Conservation (phyloP, 1,140 invertebrate species). For the Brachionus rubens region DNA sequence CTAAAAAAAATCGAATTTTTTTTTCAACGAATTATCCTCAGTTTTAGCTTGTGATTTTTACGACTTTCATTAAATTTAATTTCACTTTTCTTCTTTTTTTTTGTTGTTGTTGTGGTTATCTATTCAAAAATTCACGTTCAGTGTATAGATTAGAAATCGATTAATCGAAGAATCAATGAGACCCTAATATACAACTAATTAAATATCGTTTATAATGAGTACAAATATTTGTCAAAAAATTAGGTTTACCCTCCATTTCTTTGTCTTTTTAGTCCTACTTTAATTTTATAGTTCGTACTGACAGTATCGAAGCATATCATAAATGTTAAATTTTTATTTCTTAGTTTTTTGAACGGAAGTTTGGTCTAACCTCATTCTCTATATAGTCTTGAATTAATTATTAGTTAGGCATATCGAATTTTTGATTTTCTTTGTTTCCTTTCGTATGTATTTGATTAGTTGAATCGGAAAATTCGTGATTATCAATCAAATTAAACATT, state of each 20-base stretch:
- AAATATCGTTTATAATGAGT: background rate
- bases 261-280: background rate
- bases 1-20: conserved; percentile 1
- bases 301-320: background rate
- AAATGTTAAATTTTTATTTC: background rate
- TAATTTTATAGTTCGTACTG: background rate
- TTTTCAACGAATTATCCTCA: background rate
- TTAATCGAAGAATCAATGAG: conserved; percentile 5
- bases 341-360: background rate
- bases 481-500: no score
- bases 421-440: no score
- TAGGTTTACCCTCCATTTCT: background rate
- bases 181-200: background rate
- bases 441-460: no score
- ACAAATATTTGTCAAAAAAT: conserved; percentile 8
- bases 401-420: no score
- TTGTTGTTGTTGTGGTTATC: no score
- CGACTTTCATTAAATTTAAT: conserved; percentile 26
- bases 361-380: background rate
- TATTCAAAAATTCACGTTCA: conserved; percentile 32
- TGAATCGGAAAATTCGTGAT: no score
- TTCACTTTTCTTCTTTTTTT: background rate
- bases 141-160: conserved; percentile 19
- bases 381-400: no score
- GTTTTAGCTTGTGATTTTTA: conserved; percentile 18